Conservation (phyloP, 2,797 vertebrate genomes). For the Intellagama lesueurii region DNA sequence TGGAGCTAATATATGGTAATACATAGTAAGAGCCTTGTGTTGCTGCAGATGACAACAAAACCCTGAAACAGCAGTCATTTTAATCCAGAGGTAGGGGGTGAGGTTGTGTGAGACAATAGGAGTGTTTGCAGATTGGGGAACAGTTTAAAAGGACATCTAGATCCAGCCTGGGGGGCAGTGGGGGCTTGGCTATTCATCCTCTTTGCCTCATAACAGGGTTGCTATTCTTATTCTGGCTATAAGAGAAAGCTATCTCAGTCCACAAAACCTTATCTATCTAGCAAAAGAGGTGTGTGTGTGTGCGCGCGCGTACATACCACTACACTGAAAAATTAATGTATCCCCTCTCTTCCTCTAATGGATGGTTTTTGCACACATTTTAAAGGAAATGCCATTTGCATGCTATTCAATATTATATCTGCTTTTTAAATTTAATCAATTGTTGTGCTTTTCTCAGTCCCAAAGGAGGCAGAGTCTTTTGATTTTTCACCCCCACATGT, state of each 20-base stretch:
- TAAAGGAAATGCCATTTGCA: conserved; percentile 38
- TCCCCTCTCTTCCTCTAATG: conserved; percentile 27
- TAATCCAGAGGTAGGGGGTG: no score
- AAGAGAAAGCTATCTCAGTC: not conserved
- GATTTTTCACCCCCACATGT: conserved; percentile 63
- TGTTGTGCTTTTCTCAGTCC: conserved; percentile 37
- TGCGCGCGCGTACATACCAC: not conserved
- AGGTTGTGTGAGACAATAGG: no score
- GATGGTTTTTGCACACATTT: not conserved
- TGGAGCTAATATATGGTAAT: no score
- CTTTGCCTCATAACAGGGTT: not conserved
- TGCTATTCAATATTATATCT: conserved; percentile 45
- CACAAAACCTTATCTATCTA: not conserved
- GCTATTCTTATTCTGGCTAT: not conserved
- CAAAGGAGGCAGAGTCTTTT: conserved; percentile 64
- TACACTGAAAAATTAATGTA: not conserved
- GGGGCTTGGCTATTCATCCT: not conserved
- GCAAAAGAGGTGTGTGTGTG: no score
- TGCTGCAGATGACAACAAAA: no score
- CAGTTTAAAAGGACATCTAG: no score
- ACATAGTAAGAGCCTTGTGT: no score
- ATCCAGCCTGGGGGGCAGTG: not conserved
- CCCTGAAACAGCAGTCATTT: no score
- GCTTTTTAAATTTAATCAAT: conserved; percentile 42
- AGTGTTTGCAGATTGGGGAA: no score